phyloP scores from a whole-genome alignment of 1,140 invertebrate genomes.

The Drosophila pruinosa region DNA sequence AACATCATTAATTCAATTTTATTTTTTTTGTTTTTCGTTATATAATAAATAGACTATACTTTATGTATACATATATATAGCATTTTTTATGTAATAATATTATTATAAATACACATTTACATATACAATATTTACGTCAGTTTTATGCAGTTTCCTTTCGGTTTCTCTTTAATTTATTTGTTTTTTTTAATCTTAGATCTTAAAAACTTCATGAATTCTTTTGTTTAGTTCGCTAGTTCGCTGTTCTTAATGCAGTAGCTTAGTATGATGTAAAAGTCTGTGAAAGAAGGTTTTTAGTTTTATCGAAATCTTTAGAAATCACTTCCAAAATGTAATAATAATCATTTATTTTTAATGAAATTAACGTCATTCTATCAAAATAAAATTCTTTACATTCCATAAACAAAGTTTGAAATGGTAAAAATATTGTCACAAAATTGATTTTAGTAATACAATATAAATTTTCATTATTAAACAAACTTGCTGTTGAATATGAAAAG shows the following conservation, averaged over 20 bases:
- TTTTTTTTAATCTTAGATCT: conserved; percentile 40
- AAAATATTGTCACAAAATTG: neutral
- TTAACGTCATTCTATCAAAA: neutral
- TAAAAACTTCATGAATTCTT: conserved; percentile 38
- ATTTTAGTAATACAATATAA: neutral
- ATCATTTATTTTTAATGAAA: neutral
- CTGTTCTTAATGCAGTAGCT: conserved; percentile 11
- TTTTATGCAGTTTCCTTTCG: conserved; percentile 50
- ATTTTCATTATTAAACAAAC: neutral
- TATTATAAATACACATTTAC: conserved; percentile 81
- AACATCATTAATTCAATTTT: conserved; percentile 62
- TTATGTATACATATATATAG: conserved; percentile 63
- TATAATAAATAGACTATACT: conserved; percentile 69
- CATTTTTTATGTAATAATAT: conserved; percentile 62
- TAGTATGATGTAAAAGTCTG: conserved; percentile 12
- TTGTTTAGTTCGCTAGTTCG: conserved; percentile 13
- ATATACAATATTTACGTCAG: conserved; percentile 78
- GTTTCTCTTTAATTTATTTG: conserved; percentile 21
- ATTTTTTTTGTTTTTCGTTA: conserved; percentile 22
- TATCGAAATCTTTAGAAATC: neutral
- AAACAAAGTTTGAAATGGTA: neutral
- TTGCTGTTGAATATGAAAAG: neutral
- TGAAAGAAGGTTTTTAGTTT: conserved; percentile 5
- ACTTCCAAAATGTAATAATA: neutral
- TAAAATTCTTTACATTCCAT: no score